phyloP scores from a whole-genome alignment of 2,888 invertebrate species.

The Nomada ruficornis region DNA sequence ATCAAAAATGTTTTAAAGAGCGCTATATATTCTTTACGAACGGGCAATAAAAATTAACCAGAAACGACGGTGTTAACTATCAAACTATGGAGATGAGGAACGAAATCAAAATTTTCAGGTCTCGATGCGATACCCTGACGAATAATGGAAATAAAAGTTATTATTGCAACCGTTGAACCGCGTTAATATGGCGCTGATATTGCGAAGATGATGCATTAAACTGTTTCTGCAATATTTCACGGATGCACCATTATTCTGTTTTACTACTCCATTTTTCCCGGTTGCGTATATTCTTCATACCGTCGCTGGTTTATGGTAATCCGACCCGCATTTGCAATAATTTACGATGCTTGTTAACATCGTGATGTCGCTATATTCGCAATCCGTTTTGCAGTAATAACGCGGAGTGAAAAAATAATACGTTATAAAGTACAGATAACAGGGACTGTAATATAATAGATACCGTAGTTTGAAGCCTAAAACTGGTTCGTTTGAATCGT shows the following conservation, averaged over 20 bases:
- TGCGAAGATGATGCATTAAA: conserved; percentile 28
- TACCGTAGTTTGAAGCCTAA: no score
- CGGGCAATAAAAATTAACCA: background rate
- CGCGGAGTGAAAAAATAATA: background rate
- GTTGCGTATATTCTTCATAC: conserved; percentile 11
- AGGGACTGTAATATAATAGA: no score
- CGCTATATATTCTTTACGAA: background rate
- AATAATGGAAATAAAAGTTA: conserved; percentile 38
- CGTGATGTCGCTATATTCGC: background rate
- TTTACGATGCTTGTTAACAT: conserved; percentile 19
- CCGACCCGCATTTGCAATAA: conserved; percentile 14
- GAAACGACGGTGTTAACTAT: background rate
- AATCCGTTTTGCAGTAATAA: background rate
- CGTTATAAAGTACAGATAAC: no score
- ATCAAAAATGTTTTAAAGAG: no score
- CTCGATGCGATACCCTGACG: background rate
- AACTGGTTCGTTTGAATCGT: no score
- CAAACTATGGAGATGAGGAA: background rate
- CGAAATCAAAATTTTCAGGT: background rate
- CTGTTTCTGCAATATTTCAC: conserved; percentile 46
- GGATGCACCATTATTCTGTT: conserved; percentile 39
- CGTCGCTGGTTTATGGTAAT: conserved; percentile 20
- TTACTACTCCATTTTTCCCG: conserved; percentile 50
- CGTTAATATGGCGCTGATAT: conserved; percentile 22
- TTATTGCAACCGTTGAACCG: conserved; percentile 5